Base-by-base conservation (phyloP, 2,797 vertebrate species). In the Xiphophorus birchmanni region DNA sequence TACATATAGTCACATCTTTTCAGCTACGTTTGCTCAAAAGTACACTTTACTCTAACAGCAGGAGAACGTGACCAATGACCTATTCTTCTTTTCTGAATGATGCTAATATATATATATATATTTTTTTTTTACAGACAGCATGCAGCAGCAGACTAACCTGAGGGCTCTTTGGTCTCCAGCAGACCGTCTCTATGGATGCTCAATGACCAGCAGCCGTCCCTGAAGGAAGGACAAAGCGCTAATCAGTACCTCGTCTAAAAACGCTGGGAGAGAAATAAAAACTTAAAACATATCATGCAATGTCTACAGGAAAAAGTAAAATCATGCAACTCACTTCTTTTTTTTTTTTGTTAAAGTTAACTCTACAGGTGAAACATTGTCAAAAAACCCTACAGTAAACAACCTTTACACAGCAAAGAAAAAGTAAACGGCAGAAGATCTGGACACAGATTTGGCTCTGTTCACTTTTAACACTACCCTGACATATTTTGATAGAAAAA, bases 241-340 rank as follows among this genome's bases (percentile, higher is more conserved):
- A 94, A 92, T 95, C 93, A 95, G 91, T 92, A 92, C 89, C 85
- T 77, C 11, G 85, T 89, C 84, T 86, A 90, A 56, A 87, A 84
- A 83, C 82, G 87, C 82, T 0, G 87, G 40, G 77, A 89, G 87
- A 90, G 23, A 26, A 26, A 54, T 9, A 84, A 94, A 13, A 58
- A n/a, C 80, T 87, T 85, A 86, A 92, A 85, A 86, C 91, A 90
- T 87, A 80, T 95, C 97, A 98, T 98, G 97, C 97, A 98, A 94
- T 37, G 91, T 96, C 96, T 96, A 93, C 90, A 90, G 81, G 82
- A 94, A 87, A 90, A 94, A 85, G 87, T 91, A 87, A 90, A 96
- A 95, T 96, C 97, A 98, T 98, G 98, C 97, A 97, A 97, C 94
- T 97, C 96, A 93, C 96, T 95, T 95, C 95, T 90, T 89, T 81